Evolutionary conservation across 92 coral and sea anemone genomes (phyloP).

Genomic region (Phenganax subtilis): DNA sequence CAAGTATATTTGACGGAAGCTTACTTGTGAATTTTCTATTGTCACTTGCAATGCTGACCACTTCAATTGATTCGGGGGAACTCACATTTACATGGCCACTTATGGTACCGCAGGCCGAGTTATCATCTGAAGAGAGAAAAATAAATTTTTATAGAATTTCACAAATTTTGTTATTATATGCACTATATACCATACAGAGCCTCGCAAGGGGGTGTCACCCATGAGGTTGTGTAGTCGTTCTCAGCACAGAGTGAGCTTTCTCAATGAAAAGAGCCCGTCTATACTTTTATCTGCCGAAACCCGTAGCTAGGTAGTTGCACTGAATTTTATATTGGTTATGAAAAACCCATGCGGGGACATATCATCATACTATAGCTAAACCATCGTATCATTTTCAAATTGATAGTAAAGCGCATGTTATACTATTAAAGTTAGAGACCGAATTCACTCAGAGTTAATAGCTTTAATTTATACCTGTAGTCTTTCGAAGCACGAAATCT

Average conservation of each 20-base stretch:
- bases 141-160: neutral
- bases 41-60: slow-evolving; percentile 22
- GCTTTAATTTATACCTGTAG: neutral
- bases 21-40: slow-evolving; percentile 31
- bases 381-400: too few relatives aligned
- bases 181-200: neutral
- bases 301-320: too few relatives aligned
- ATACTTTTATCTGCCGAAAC: too few relatives aligned
- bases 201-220: neutral
- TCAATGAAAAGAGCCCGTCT: too few relatives aligned
- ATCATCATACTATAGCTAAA: too few relatives aligned
- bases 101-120: slow-evolving; percentile 24
- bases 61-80: neutral
- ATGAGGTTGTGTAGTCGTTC: neutral
- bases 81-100: slow-evolving; percentile 15
- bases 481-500: slow-evolving; percentile 56
- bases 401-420: too few relatives aligned
- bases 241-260: too few relatives aligned
- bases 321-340: too few relatives aligned
- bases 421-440: too few relatives aligned
- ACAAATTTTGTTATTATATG: neutral
- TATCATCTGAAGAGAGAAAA: neutral
- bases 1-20: neutral
- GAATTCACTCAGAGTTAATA: neutral
- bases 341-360: too few relatives aligned